Evolutionary conservation across 2,113 vertebrate genomes (phyloP).

Genomic region (Rhipidura dahli): DNA sequence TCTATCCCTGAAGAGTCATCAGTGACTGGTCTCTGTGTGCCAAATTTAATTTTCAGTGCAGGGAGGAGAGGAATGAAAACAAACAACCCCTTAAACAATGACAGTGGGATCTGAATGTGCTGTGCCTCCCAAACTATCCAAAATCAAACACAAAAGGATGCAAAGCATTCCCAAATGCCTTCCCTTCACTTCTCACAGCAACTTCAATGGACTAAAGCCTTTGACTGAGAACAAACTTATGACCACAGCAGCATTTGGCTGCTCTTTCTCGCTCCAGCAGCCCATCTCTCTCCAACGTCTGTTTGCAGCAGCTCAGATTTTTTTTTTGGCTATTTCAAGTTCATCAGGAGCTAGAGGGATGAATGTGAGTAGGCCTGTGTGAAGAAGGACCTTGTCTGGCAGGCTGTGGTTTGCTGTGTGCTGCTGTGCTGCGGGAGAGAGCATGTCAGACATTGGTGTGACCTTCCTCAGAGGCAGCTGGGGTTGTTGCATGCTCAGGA

Average conservation of each 20-base stretch:
- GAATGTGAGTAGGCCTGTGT: background rate
- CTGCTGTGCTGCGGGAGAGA: background rate
- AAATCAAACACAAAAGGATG: constrained; percentile 9
- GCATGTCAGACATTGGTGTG: rapidly evolving
- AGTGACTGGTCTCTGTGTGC: background rate
- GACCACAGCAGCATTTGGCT: background rate
- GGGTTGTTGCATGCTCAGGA: background rate
- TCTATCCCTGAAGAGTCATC: constrained; percentile 51
- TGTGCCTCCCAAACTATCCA: background rate
- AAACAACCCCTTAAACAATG: constrained; percentile 37
- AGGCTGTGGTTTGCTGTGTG: background rate
- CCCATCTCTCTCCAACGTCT: background rate
- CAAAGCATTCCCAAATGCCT: constrained; percentile 15
- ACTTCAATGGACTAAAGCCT: background rate
- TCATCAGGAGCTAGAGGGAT: background rate
- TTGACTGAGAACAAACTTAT: background rate
- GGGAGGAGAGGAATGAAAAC: constrained; percentile 34
- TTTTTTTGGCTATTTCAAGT: background rate
- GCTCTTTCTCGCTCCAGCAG: background rate
- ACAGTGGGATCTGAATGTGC: constrained; percentile 18
- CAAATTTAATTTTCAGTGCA: constrained; percentile 23
- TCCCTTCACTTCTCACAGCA: background rate
- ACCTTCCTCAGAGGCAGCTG: background rate
- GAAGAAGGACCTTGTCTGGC: background rate
- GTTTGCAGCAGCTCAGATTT: background rate